Conservation (phyloP, 2,113 vertebrate genomes). For the Neomonachus schauinslandi region DNA sequence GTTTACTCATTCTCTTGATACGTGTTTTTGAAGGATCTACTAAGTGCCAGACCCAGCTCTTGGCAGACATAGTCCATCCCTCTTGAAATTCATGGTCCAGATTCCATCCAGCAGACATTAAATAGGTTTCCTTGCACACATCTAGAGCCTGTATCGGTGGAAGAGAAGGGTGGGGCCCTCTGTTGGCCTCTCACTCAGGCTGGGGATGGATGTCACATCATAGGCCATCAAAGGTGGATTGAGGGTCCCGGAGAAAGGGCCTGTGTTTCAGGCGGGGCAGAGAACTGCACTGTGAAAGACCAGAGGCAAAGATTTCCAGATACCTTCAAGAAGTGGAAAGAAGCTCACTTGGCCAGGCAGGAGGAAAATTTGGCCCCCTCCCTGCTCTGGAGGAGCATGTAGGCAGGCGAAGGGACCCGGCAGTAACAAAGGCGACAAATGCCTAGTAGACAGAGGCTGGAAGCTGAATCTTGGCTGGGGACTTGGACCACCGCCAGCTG, state of each 20-base stretch:
- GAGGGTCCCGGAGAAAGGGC: not conserved
- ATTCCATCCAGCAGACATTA: not conserved
- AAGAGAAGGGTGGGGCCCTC: not conserved
- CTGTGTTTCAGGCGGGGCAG: not conserved
- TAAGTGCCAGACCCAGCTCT: too few species aligned
- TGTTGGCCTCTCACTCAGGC: not conserved
- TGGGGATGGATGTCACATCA: not conserved
- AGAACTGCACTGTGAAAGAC: not conserved
- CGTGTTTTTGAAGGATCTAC: not conserved
- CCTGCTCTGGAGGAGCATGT: not conserved
- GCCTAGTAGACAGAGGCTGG: not conserved
- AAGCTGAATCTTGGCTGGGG: not conserved
- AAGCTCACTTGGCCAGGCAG: not conserved
- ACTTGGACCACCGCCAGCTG: fast-evolving
- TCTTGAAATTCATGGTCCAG: not conserved
- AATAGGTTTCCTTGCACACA: not conserved
- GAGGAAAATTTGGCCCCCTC: too few species aligned
- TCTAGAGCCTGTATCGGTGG: not conserved
- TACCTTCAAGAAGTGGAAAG: not conserved
- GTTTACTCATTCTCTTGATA: not conserved
- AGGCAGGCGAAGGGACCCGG: too few species aligned
- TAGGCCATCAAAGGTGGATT: not conserved
- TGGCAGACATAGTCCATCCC: not conserved
- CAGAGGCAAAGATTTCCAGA: not conserved
- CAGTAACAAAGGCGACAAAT: not conserved